Base-by-base conservation (phyloP, 1,140 invertebrate genomes). In the Drosophila setifemur region DNA sequence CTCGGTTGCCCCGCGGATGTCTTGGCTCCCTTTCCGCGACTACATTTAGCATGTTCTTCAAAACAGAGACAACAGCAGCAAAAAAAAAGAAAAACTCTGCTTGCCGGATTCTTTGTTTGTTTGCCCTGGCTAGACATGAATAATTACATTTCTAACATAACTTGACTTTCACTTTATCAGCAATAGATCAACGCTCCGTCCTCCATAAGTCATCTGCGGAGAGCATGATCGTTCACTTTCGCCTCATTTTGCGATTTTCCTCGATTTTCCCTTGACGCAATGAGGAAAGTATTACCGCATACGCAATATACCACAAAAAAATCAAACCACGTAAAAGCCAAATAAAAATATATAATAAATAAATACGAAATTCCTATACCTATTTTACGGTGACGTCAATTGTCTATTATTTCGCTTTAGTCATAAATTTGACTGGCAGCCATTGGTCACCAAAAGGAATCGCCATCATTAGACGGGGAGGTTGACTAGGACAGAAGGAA, bases 91-190 rank as follows among this genome's bases (percentile, higher is more conserved):
- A 8, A 14, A 37, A n/a, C n/a, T 18, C 33, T 44, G 18, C 16
- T 49, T 4, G 21, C 31, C 64, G 12, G 40, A 70, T 43, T 48
- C 43, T 29, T 53, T 54, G 12, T 63, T 57, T 67, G 35, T 35
- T 43, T 45, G 19, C 47, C 39, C 39, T 11, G 11, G 25, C 43
- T 16, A 50, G 70, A 64, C 69, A 73, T 85, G 79, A 83, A 85
- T 86, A 86, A 85, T 86, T 85, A 69, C 81, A 75, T 85, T 85
- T 85, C 71, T 75, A 86, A 43, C 71, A 85, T 79, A 86, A 81
- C 79, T 79, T 81, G 81, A 85, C 81, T 86, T 85, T 86, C 81
- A 73, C 81, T 85, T 75, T 73, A 81, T 86, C 81, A 81, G 67
- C 82, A 68, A 81, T 86, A 81, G 81, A 72, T 81, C 61, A 76